A percentile compares a stretch with the other conserved stretches of the same genome.
Conservation (phyloP, 2,797 vertebrate species). For the Argentina silus region DNA sequence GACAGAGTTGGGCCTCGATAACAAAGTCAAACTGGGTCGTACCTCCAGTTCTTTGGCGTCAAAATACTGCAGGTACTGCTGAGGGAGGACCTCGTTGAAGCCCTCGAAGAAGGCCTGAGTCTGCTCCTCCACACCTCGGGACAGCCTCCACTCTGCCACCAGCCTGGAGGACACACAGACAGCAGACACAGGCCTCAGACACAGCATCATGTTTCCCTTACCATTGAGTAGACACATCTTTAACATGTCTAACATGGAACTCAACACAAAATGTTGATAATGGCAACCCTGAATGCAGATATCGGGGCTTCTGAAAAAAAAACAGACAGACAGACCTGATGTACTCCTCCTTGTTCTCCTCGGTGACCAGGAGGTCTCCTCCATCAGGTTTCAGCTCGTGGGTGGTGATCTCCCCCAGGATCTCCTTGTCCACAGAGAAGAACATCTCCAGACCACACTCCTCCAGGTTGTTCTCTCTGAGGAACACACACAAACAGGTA, state of each 20-base stretch:
- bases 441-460: constrained; percentile 92
- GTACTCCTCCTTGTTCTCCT: constrained; percentile 92
- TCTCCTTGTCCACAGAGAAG: constrained; percentile 92
- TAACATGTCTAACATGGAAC: too few relatives aligned
- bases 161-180: constrained; percentile 66
- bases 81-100: constrained; percentile 90
- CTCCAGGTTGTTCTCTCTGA: constrained; percentile 88
- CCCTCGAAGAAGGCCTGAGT: constrained; percentile 91
- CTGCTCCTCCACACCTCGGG: constrained; percentile 89
- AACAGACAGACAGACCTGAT: constrained; percentile 75
- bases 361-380: constrained; percentile 86
- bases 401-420: constrained; percentile 89
- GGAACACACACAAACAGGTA: constrained; percentile 10
- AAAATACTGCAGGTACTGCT: constrained; percentile 90
- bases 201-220: too few relatives aligned
- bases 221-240: too few relatives aligned
- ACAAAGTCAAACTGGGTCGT: constrained; percentile 1
- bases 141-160: constrained; percentile 90
- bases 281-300: too few relatives aligned
- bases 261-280: too few relatives aligned
- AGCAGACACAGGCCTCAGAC: not conserved
- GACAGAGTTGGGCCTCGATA: not conserved
- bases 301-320: not conserved
- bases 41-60: constrained; percentile 87
- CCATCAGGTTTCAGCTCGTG: constrained; percentile 88